A percentile compares a stretch with the other conserved stretches of the same genome.
Evolutionary conservation across 2,888 invertebrate genomes (phyloP).

Genomic region (Chirona hameri): DNA sequence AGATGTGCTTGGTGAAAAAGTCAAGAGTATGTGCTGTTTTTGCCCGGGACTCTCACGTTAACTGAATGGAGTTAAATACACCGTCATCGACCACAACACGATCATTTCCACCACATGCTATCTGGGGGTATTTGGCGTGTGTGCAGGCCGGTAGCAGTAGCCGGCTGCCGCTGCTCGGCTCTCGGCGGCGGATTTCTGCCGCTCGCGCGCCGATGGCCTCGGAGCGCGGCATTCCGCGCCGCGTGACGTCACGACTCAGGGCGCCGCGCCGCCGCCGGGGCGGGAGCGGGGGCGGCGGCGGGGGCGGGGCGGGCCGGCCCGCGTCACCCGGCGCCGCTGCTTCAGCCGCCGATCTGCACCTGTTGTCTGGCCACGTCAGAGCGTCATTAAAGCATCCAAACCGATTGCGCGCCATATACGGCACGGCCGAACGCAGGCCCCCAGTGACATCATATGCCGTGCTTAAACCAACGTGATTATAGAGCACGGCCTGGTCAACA

Average conservation of each 20-base stretch:
- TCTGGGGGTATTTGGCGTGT: too few relatives aligned
- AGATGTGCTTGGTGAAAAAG: too few relatives aligned
- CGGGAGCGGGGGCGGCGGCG: not conserved
- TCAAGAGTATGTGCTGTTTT: too few relatives aligned
- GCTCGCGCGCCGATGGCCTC: too few relatives aligned
- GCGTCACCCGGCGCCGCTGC: not conserved
- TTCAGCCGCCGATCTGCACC: not conserved
- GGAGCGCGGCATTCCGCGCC: not conserved
- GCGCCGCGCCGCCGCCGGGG: not conserved
- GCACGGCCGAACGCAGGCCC: not conserved
- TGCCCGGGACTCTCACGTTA: too few relatives aligned
- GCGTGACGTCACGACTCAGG: not conserved
- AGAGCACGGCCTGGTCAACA: not conserved
- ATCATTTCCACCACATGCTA: too few relatives aligned
- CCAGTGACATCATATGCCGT: conserved; percentile 27
- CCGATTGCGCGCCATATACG: conserved; percentile 13
- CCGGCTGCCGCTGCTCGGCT: too few relatives aligned
- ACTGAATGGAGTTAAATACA: too few relatives aligned
- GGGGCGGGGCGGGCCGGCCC: not conserved
- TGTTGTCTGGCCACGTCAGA: conserved; percentile 2
- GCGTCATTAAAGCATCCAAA: not conserved
- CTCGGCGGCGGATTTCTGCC: too few relatives aligned
- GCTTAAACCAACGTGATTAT: conserved; percentile 12
- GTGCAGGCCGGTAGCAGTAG: too few relatives aligned
- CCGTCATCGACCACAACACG: too few relatives aligned